phyloP scores from a whole-genome alignment of 2,113 vertebrate genomes.

The Pandion haliaetus region DNA sequence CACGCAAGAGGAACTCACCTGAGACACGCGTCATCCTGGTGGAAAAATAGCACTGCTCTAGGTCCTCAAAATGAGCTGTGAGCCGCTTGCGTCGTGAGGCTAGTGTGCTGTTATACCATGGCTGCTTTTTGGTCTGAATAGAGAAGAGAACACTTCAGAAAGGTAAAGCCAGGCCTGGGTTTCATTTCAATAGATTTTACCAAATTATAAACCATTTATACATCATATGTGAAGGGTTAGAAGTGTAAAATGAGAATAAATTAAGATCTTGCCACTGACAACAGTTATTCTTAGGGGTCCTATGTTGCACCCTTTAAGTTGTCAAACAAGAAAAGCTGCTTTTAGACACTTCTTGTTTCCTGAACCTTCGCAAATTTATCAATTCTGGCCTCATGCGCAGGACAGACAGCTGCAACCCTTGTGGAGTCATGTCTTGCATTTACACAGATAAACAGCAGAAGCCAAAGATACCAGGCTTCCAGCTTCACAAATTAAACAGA shows the following conservation, averaged over 20 bases:
- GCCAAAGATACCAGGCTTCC: not conserved
- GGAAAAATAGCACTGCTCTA: constrained; percentile 98
- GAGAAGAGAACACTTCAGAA: constrained; percentile 3
- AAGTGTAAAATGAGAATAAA: not conserved
- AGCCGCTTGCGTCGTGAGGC: constrained; percentile 93
- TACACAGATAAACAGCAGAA: not conserved
- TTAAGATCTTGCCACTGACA: not conserved
- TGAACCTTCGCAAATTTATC: not conserved
- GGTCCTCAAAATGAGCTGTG: constrained; percentile 96
- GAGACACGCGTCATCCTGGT: constrained; percentile 96
- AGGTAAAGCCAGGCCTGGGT: not conserved
- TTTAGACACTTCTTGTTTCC: not conserved
- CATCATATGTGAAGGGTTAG: not conserved
- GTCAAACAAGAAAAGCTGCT: not conserved
- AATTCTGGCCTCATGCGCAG: not conserved
- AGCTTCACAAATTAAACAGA: not conserved
- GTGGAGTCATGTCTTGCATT: not conserved
- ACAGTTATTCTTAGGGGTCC: not conserved
- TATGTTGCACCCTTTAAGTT: not conserved
- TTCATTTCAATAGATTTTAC: not conserved
- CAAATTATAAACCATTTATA: not conserved
- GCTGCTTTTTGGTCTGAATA: constrained; percentile 92
- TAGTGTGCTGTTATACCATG: constrained; percentile 95
- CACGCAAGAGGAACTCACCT: constrained; percentile 69
- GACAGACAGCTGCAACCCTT: not conserved